Evolutionary conservation across 92 coral and sea anemone genomes (phyloP), one percentile per base, ranked within the genome.

Genomic region (Virgularia gustaviana): DNA sequence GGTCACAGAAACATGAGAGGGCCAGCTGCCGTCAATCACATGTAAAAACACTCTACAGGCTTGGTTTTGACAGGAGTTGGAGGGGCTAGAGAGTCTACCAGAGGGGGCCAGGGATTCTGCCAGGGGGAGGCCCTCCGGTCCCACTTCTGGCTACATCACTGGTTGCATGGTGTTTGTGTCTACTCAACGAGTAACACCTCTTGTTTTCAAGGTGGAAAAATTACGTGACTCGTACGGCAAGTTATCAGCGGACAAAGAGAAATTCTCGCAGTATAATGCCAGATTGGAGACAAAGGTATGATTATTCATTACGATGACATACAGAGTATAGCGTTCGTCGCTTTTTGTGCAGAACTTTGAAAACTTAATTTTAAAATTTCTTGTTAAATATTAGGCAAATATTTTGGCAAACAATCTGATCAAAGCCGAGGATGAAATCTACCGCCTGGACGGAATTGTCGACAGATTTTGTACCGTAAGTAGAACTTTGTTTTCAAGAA

Each of bases 361-460:
- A n/a, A n/a, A n/a, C n/a, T n/a, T 39, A 39, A 4, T 47, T 5
- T 5, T 19, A 15, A 12, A 6, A 22, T 52, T 22, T 12, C 30
- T 33, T 23, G 2, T 27, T 24, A n/a, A n/a, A n/a, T 10, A 45
- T 61, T 52, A 91, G 97, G 87, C 90, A 19, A 74, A 65, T 57
- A 71, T 81, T 78, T 81, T 88, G 59, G 87, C 87, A 45, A 78
- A 84, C 27, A 88, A 86, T 73, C 80, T 91, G 31, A 36, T 77
- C 54, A 85, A 85, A 68, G 98, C 98, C 2, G 98, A 92, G 68
- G 55, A 70, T 3, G 98, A 92, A 55, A 89, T 92, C 45, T 82
- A 58, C 67, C 87, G 98, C 8, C 81, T 92, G 55, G 98, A 92
- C 57, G 90, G 70, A 5, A 30, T 89, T 55, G 78, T 92, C 44